Evolutionary conservation across 2,113 vertebrate genomes (phyloP), one percentile per base, ranked within the genome.

Genomic region (Rhegmatorhina hoffmannsi): DNA sequence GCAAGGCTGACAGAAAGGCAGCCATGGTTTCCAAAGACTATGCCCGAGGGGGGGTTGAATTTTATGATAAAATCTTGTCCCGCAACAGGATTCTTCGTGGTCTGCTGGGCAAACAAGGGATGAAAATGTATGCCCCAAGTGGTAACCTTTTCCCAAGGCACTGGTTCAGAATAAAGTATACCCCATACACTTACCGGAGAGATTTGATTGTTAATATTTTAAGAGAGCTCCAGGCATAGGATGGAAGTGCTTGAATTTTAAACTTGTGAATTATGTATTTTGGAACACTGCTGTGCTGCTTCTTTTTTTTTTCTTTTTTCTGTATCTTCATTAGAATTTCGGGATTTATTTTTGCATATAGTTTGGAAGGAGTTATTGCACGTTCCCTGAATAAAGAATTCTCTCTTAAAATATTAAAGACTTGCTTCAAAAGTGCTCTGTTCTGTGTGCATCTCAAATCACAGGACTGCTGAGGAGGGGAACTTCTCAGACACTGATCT

Each of bases 31-130:
- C 99, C 21, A 43, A 59, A 17, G 96, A 97, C 69, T 99, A 99
- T 0, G 98, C 98, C 84, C 97, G 58, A 36, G 99, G 99, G 17
- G 99, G 99, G 12, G 96, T 99, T 26, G 99, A 99, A 95, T 99
- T 99, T 96, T 99, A 99, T 13, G 97, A 99, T 74, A 99, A 99
- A 96, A 97, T 99, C 86, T 94, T 99, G 82, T 96, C 92, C 7
- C 97, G 98, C 74, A 99, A 99, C 94, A 97, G 96, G 92, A 98
- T 96, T 28, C 95, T 99, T 59, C 98, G 99, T 63, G 83, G 92
- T 6, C 97, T 99, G 63, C 98, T 99, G 98, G 99, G 99, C 24
- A 96, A 94, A 33, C 92, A 95, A 38, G 99, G 99, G 43, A 82
- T 90, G n/a, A 96, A 98, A 95, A 97, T 99, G 70, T 99, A 99